Percentiles rank a stretch among this genome's conserved stretches.
Evolutionary conservation across 2,888 invertebrate species (phyloP).

Genomic region (Reticulitermes lucifugus): DNA sequence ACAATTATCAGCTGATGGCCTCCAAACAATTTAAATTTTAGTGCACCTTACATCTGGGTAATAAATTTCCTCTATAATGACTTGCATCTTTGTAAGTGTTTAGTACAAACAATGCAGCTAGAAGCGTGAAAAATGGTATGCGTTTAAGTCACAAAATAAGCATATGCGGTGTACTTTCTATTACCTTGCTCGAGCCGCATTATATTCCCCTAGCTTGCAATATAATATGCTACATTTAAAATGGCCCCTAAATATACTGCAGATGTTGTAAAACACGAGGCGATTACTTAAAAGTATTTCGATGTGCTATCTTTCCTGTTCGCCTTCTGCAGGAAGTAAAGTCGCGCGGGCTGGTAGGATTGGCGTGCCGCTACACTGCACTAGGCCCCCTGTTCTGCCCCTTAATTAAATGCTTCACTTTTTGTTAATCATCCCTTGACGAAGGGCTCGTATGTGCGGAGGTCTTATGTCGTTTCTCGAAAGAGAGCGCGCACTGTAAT

Average conservation of each 20-base stretch:
- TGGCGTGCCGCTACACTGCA: neutral
- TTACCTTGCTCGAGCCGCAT: neutral
- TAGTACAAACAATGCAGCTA: too few species aligned
- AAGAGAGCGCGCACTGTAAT: too few species aligned
- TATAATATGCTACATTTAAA: conserved; percentile 21
- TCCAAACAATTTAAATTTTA: too few species aligned
- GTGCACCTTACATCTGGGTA: too few species aligned
- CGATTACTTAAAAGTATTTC: conserved; percentile 13
- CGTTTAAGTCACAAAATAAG: neutral
- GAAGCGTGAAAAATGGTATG: neutral
- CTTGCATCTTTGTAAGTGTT: too few species aligned
- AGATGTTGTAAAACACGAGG: conserved; percentile 21
- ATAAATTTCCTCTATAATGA: too few species aligned
- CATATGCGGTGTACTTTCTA: neutral
- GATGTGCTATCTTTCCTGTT: conserved; percentile 4
- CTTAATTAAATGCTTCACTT: too few species aligned
- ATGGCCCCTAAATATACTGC: conserved; percentile 14
- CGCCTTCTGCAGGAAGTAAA: neutral
- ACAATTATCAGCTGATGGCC: too few species aligned
- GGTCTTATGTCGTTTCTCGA: too few species aligned
- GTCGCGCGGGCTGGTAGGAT: neutral
- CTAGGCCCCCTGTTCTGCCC: neutral
- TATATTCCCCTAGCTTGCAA: neutral
- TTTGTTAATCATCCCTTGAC: too few species aligned
- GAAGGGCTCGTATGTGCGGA: too few species aligned